Percentiles rank a stretch among this genome's conserved stretches.
These are phyloP conservation scores for Temnothorax unifasciatus DNA, from an alignment of 2,888 invertebrate species.

Conservation along the genomic window DNA sequence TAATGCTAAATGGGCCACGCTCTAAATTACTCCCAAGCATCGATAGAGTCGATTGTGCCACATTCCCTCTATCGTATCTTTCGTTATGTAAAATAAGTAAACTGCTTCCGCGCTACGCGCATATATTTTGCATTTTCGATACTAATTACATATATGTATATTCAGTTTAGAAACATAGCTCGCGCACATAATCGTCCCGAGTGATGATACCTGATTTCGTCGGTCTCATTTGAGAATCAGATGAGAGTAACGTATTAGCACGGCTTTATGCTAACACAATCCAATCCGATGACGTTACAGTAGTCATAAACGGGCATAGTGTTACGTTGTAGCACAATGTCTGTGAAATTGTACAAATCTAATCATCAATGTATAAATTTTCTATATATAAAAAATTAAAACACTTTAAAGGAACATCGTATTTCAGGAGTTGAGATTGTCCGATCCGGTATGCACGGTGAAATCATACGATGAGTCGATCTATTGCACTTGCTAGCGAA, in stretches of 20 bases:
- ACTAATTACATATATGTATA: constrained; percentile 66
- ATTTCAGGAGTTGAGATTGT: background rate
- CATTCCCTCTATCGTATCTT: background rate
- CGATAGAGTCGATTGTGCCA: background rate
- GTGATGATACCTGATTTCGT: background rate
- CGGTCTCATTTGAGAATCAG: background rate
- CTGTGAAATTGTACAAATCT: constrained; percentile 71
- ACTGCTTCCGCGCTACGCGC: constrained; percentile 76
- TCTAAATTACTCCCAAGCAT: background rate
- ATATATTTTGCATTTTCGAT: constrained; percentile 79
- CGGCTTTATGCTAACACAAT: constrained; percentile 46
- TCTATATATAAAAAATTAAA: constrained; percentile 59
- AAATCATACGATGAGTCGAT: background rate
- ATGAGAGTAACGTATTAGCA: constrained; percentile 51
- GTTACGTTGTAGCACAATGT: constrained; percentile 56
- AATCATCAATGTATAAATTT: constrained; percentile 67
- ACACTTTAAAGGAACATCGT: constrained; percentile 52
- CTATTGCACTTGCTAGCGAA: background rate
- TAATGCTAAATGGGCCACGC: background rate
- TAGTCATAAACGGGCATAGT: constrained; percentile 48
- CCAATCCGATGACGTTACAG: constrained; percentile 56
- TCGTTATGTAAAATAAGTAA: constrained; percentile 63
- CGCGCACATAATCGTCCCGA: constrained; percentile 52
- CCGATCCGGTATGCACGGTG: background rate
- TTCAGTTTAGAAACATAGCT: constrained; percentile 63